Percentiles rank a stretch among this genome's conserved stretches.
Conservation (phyloP, 2,888 invertebrate genomes). For the Drosophila cracens region DNA sequence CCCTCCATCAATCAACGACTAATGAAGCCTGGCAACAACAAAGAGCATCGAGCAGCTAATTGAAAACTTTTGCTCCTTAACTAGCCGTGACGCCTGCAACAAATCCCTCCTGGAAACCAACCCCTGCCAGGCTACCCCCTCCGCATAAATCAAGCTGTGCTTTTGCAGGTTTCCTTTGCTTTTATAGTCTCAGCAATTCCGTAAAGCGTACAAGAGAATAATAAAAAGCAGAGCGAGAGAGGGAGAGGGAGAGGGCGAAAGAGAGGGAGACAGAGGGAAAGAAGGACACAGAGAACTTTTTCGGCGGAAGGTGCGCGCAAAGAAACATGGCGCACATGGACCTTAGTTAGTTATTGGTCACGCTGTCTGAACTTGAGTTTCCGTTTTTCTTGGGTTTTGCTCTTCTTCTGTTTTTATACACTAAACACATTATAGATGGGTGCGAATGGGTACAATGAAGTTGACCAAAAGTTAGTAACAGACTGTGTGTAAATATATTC, state of each 20-base stretch:
- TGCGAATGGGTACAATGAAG: background rate
- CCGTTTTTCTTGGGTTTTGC: slow-evolving; percentile 30
- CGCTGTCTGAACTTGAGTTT: slow-evolving; percentile 59
- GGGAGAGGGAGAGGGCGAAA: background rate
- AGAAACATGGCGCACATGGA: slow-evolving; percentile 35
- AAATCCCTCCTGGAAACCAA: slow-evolving; percentile 4
- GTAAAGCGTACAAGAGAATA: slow-evolving; percentile 17
- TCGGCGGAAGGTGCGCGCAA: slow-evolving; percentile 18
- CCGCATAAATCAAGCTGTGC: slow-evolving; percentile 18
- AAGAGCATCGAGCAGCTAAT: slow-evolving; percentile 46
- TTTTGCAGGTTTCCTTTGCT: slow-evolving; percentile 27
- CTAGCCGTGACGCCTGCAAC: slow-evolving; percentile 36
- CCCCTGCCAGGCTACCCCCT: slow-evolving; percentile 1
- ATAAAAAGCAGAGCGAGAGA: background rate
- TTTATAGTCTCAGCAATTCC: slow-evolving; percentile 30
- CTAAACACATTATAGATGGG: background rate
- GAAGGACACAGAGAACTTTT: background rate
- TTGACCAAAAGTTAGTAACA: background rate
- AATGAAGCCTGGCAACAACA: slow-evolving; percentile 29
- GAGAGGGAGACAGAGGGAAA: slow-evolving; percentile 5
- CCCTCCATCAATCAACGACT: slow-evolving; percentile 32
- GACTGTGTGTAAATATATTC: background rate
- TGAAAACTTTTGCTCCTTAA: slow-evolving; percentile 64
- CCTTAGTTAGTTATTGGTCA: slow-evolving; percentile 40
- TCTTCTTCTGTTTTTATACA: background rate